Conservation (phyloP, 1,140 invertebrate species). For the Neomicropteryx cornuta region DNA sequence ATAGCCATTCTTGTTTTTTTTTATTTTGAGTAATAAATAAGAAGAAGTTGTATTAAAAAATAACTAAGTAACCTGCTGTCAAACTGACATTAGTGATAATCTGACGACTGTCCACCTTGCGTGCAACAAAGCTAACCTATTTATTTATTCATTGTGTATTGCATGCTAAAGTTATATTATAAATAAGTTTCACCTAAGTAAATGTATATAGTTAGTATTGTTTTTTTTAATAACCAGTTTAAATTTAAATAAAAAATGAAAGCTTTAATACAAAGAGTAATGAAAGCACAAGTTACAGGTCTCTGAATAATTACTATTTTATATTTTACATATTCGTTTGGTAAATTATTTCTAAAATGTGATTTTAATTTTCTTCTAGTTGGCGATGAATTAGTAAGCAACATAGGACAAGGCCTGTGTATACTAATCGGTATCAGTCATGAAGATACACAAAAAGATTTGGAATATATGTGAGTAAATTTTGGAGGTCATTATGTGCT, state of each 20-base stretch:
- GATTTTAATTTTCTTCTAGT: conserved; percentile 45
- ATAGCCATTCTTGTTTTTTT: no score
- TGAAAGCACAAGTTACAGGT: conserved; percentile 62
- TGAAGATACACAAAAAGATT: conserved; percentile 66
- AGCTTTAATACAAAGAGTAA: conserved; percentile 64
- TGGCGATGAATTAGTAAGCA: conserved; percentile 64
- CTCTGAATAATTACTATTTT: conserved; percentile 14
- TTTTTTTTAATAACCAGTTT: no score
- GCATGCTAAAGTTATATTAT: no score
- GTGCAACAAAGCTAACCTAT: no score
- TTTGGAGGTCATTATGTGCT: background rate
- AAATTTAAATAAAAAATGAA: conserved; percentile 39
- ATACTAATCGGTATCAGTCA: conserved; percentile 75
- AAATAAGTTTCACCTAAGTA: no score
- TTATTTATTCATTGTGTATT: no score
- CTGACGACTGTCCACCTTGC: no score
- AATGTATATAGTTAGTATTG: no score
- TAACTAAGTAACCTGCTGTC: no score
- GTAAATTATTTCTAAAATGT: background rate
- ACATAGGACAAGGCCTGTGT: conserved; percentile 75
- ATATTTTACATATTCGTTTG: background rate
- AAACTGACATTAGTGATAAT: no score
- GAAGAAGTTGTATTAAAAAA: no score
- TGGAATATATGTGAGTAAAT: conserved; percentile 73
- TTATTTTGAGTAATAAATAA: no score